Percentiles rank a stretch among this genome's conserved stretches.
phyloP scores from a whole-genome alignment of 2,113 vertebrate species.

The Rhinoptilus africanus region DNA sequence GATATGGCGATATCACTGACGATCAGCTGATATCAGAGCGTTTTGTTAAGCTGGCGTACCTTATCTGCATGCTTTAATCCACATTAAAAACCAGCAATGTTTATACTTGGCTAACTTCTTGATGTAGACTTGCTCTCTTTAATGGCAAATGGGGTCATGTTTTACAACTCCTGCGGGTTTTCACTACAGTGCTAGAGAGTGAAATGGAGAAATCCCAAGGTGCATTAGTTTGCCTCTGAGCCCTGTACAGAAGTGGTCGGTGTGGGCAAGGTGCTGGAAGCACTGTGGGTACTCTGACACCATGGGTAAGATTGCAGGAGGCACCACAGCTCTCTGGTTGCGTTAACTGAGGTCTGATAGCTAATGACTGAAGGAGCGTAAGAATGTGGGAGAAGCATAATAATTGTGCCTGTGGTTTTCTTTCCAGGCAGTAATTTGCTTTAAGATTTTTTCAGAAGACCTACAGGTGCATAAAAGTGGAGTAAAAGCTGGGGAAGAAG shows the following conservation, averaged over 20 bases:
- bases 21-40: background rate
- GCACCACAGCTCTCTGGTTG: background rate
- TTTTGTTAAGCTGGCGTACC: background rate
- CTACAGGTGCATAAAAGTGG: background rate
- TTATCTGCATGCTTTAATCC: background rate
- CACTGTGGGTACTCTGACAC: background rate
- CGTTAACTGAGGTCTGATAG: background rate
- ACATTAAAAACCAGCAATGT: background rate
- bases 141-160: background rate
- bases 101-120: background rate
- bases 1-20: accelerated
- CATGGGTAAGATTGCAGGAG: background rate
- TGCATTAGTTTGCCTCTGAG: background rate
- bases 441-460: background rate
- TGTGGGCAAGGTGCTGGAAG: background rate
- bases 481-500: background rate
- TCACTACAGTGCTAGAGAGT: background rate
- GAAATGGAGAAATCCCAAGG: background rate
- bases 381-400: background rate
- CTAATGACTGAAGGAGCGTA: background rate
- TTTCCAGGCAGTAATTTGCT: background rate
- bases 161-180: background rate
- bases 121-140: background rate
- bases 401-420: background rate
- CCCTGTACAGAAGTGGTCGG: accelerated